Evolutionary conservation across 2,888 invertebrate genomes (phyloP).

Genomic region (Cinara cedri): DNA sequence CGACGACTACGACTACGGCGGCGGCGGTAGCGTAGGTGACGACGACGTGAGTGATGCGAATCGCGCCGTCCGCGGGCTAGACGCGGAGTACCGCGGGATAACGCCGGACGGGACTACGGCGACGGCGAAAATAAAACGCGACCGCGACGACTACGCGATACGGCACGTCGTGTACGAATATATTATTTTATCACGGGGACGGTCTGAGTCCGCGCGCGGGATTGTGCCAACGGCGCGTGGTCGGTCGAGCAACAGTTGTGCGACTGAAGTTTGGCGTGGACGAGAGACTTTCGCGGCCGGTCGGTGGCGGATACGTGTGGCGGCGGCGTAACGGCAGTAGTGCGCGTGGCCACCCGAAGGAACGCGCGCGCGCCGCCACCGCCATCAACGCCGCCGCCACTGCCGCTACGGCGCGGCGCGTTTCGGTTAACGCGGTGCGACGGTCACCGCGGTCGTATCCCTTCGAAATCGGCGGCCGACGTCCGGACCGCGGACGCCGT

Average conservation of each 20-base stretch:
- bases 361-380: conserved; percentile 5
- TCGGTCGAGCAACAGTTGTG: conserved; percentile 56
- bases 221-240: conserved; percentile 19
- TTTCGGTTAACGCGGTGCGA: background rate
- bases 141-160: background rate
- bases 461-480: background rate
- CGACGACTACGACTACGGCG: no score
- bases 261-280: conserved; percentile 44
- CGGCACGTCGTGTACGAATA: background rate
- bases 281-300: conserved; percentile 32
- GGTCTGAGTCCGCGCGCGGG: background rate
- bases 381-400: background rate
- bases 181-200: background rate
- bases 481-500: no score
- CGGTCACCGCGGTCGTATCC: background rate
- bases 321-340: background rate
- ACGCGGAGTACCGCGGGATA: background rate
- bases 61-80: background rate
- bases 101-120: background rate
- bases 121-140: background rate
- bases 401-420: background rate
- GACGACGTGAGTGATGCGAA: background rate
- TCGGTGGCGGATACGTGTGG: background rate
- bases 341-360: background rate
- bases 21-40: no score